Conservation (phyloP, 1,140 invertebrate genomes). For the Drosophila azteca region DNA sequence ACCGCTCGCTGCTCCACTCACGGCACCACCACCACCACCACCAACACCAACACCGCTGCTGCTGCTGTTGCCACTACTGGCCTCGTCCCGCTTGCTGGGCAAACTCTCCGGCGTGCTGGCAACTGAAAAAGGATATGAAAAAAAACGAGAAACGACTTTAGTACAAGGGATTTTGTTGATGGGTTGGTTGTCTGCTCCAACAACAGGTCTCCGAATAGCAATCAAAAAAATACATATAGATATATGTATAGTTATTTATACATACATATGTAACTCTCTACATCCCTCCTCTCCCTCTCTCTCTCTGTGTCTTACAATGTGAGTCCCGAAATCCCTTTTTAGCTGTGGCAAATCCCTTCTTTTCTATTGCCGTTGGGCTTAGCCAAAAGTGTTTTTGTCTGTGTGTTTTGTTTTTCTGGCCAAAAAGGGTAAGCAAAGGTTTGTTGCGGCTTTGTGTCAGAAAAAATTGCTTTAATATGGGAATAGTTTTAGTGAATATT, state of each 20-base stretch:
- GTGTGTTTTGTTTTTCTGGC: constrained; percentile 19
- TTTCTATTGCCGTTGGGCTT: constrained; percentile 52
- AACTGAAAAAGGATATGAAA: constrained; percentile 84
- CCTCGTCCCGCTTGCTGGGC: constrained; percentile 84
- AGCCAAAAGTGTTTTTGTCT: constrained; percentile 47
- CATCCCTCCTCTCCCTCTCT: too few relatives aligned
- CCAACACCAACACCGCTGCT: constrained; percentile 13
- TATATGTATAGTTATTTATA: constrained; percentile 8
- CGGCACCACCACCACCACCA: constrained; percentile 25
- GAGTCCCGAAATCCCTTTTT: constrained; percentile 45
- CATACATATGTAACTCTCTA: constrained; percentile 19
- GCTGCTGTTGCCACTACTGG: constrained; percentile 35
- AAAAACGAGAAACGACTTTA: constrained; percentile 15
- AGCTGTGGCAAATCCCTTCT: constrained; percentile 35
- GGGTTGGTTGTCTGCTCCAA: constrained; percentile 34
- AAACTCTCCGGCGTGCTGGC: constrained; percentile 87
- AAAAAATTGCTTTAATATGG: background rate
- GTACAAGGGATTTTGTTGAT: too few relatives aligned
- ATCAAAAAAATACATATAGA: constrained; percentile 23
- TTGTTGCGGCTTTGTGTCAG: constrained; percentile 1
- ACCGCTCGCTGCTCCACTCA: constrained; percentile 36
- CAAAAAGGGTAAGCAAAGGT: constrained; percentile 24
- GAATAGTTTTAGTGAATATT: background rate
- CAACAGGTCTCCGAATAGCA: constrained; percentile 45
- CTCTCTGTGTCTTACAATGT: background rate